These are phyloP conservation scores for Eupithecia centaureata DNA, from an alignment of 2,888 invertebrate species.

Conservation along the genomic window DNA sequence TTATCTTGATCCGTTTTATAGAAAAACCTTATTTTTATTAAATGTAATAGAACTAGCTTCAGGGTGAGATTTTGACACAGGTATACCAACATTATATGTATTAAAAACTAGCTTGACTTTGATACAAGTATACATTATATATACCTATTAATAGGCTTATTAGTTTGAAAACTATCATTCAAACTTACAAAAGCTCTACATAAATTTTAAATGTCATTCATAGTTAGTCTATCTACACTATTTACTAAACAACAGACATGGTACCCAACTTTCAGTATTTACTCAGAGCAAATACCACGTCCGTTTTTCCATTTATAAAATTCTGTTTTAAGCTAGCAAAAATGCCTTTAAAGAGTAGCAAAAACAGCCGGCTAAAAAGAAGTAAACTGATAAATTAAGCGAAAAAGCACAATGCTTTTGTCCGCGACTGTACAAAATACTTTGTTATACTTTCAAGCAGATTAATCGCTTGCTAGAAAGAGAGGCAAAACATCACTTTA, in stretches of 20 bases:
- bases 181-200: not conserved
- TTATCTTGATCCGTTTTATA: not conserved
- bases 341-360: not conserved
- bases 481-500: constrained; percentile 46
- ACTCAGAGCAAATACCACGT: not conserved
- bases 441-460: constrained; percentile 67
- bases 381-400: not conserved
- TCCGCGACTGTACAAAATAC: constrained; percentile 59
- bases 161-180: not conserved
- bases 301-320: not conserved
- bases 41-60: not conserved
- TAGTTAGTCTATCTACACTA: no score
- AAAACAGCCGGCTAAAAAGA: not conserved
- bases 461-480: constrained; percentile 60
- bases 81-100: no score
- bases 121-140: no score
- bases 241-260: not conserved
- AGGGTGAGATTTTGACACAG: not conserved
- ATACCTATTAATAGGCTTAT: not conserved
- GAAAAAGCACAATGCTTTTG: constrained; percentile 40
- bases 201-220: no score
- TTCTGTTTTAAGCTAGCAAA: constrained; percentile 2
- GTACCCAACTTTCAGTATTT: not conserved
- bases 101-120: no score
- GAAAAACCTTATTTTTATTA: not conserved